These are phyloP conservation scores for Pseudochromis fuscus DNA, from an alignment of 2,797 vertebrate genomes.

Conservation along the genomic window DNA sequence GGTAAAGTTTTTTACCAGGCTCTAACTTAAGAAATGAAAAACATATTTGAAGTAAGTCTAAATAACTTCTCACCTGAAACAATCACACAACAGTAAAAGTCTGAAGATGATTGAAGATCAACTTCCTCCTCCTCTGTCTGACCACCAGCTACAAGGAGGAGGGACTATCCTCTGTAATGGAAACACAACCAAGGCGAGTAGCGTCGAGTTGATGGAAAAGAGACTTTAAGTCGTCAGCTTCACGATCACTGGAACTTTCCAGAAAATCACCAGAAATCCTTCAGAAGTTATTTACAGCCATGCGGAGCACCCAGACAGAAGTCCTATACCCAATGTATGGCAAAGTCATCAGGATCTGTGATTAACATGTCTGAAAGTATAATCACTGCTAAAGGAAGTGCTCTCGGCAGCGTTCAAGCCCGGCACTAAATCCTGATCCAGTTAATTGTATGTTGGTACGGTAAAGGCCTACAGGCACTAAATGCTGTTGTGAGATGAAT, in stretches of 20 bases:
- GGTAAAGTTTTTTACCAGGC: no score
- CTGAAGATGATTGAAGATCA: no score
- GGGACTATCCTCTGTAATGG: no score
- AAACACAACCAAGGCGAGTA: no score
- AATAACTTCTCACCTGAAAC: no score
- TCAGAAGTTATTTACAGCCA: conserved; percentile 74
- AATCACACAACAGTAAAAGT: no score
- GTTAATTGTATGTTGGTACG: conserved; percentile 80
- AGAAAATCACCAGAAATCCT: conserved; percentile 60
- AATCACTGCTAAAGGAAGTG: conserved; percentile 72
- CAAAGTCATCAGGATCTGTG: conserved; percentile 80
- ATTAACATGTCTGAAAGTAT: conserved; percentile 82
- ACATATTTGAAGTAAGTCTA: no score
- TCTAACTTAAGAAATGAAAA: no score
- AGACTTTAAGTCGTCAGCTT: conserved; percentile 10
- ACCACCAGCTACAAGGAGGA: no score
- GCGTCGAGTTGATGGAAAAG: no score
- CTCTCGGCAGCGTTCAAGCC: conserved; percentile 74
- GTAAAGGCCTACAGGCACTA: conserved; percentile 64
- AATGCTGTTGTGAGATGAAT: conserved; percentile 72
- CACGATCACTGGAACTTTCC: conserved; percentile 65
- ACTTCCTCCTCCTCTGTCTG: no score
- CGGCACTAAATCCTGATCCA: conserved; percentile 79
- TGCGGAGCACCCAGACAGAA: conserved; percentile 64
- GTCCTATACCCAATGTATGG: conserved; percentile 72